Base-by-base conservation (phyloP, 2,888 invertebrate genomes). In the Hypolimnas misippus region DNA sequence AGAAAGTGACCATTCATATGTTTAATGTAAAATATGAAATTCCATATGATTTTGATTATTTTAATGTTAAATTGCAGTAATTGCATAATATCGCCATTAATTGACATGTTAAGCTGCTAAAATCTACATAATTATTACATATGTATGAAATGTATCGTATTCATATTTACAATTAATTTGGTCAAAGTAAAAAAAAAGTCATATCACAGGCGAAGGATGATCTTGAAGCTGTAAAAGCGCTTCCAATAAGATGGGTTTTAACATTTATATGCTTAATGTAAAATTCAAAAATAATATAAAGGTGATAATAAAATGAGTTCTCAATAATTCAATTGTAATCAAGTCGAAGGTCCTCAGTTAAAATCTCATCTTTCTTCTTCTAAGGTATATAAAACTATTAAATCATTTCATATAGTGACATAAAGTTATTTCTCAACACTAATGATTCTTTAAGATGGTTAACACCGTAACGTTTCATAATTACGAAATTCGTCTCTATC, bases 401-500 rank as follows among this genome's bases (percentile, higher is more conserved):
- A n/a, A n/a, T n/a, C n/a, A n/a, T 52, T 52, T 52, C 19, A 17
- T 35, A 17, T 17, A 12, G 12, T 52, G 33, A 5, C 44, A 12
- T 44, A 12, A 44, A 44, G 35, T 52, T 35, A 52, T 35, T 19
- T 35, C 40, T 55, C 17, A 55, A 42, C 46, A 55, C 35, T 63
- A 63, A 66, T 58, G 71, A 73, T 81, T 79, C 78, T 78, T 77
- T 75, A 75, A 81, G 81, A 77, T 74, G 78, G 73, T 74, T 78
- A 70, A 72, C 62, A 80, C 78, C 83, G 81, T 38, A n/a, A 38
- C 35, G n/a, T 38, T 12, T n/a, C 83, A 65, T 57, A 35, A 76
- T 87, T 87, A 81, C 85, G 79, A 86, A 84, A 87, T 71, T 73
- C 70, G 66, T 72, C 74, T 80, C 78, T 79, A 77, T 78, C 70